Evolutionary conservation across 2,888 invertebrate genomes (phyloP).

Genomic region (Caenorhabditis wallacei): DNA sequence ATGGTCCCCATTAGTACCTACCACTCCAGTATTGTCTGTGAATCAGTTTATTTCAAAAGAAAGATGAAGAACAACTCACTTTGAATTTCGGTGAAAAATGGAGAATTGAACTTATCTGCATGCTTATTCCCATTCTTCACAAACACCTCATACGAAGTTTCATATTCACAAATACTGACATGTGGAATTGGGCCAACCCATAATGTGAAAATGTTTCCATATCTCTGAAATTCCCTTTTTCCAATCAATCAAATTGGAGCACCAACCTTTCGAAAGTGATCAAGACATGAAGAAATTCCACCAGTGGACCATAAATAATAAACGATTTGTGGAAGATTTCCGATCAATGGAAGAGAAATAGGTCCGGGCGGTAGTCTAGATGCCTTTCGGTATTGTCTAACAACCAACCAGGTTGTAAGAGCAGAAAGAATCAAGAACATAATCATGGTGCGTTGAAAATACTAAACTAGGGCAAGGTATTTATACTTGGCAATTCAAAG

Average conservation of each 20-base stretch:
- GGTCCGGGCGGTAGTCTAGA: constrained; percentile 57
- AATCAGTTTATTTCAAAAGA: background rate
- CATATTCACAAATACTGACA: constrained; percentile 55
- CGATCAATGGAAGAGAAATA: constrained; percentile 62
- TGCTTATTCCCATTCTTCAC: constrained; percentile 51
- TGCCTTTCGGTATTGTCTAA: constrained; percentile 46
- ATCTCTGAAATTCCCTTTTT: constrained; percentile 12
- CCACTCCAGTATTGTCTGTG: constrained; percentile 52
- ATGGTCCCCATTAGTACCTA: constrained; percentile 50
- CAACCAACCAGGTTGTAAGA: constrained; percentile 14
- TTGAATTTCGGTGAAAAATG: no score
- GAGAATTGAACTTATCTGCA: constrained; percentile 40
- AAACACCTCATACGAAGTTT: constrained; percentile 39
- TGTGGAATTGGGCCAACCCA: constrained; percentile 52
- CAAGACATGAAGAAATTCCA: constrained; percentile 48
- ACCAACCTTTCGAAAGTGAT: constrained; percentile 52
- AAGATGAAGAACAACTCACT: no score
- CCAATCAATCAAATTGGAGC: no score
- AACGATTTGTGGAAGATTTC: constrained; percentile 60
- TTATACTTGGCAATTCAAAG: no score
- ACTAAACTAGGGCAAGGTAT: no score
- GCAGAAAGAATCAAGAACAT: constrained; percentile 39
- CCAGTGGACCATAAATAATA: constrained; percentile 37
- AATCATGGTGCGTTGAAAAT: no score
- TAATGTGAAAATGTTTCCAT: constrained; percentile 59